These are phyloP conservation scores for Drosophila picticornis DNA, from an alignment of 2,888 invertebrate genomes.

Conservation along the genomic window DNA sequence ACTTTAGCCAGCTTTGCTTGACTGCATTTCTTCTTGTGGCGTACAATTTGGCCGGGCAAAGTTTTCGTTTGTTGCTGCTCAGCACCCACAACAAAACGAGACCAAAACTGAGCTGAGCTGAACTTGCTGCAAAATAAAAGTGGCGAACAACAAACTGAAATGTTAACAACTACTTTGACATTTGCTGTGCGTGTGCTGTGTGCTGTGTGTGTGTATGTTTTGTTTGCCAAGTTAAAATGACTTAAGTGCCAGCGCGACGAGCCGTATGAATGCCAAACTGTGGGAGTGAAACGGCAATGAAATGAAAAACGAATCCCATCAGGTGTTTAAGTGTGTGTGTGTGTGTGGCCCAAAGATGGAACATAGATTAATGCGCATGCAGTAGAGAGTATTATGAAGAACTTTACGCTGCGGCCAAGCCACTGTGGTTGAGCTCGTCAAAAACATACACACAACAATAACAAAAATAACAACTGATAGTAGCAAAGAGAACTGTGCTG, in stretches of 20 bases:
- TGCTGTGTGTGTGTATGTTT: constrained; percentile 3
- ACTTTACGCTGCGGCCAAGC: constrained; percentile 45
- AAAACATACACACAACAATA: constrained; percentile 4
- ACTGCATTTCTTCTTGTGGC: constrained; percentile 66
- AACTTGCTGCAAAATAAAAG: constrained; percentile 10
- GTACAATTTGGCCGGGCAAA: constrained; percentile 66
- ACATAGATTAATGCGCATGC: constrained; percentile 69
- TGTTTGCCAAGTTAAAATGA: constrained; percentile 71
- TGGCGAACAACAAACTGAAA: constrained; percentile 52
- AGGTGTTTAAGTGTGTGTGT: constrained; percentile 20
- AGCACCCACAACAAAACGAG: constrained; percentile 32
- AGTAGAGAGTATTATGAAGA: constrained; percentile 64
- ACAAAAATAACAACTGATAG: constrained; percentile 8
- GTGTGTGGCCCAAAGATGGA: constrained; percentile 34
- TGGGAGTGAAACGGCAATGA: constrained; percentile 48
- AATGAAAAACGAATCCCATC: constrained; percentile 31
- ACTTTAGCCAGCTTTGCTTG: constrained; percentile 66
- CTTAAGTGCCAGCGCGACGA: constrained; percentile 73
- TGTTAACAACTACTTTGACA: constrained; percentile 82
- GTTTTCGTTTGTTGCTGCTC: constrained; percentile 53
- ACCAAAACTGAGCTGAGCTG: constrained; percentile 9
- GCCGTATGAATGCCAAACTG: constrained; percentile 60
- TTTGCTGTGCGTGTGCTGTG: constrained; percentile 50
- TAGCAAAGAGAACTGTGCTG: constrained; percentile 31
- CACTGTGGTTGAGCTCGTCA: constrained; percentile 26